A percentile compares a stretch with the other conserved stretches of the same genome.
Conservation (phyloP, 2,797 vertebrate species). For the Lates japonicus region DNA sequence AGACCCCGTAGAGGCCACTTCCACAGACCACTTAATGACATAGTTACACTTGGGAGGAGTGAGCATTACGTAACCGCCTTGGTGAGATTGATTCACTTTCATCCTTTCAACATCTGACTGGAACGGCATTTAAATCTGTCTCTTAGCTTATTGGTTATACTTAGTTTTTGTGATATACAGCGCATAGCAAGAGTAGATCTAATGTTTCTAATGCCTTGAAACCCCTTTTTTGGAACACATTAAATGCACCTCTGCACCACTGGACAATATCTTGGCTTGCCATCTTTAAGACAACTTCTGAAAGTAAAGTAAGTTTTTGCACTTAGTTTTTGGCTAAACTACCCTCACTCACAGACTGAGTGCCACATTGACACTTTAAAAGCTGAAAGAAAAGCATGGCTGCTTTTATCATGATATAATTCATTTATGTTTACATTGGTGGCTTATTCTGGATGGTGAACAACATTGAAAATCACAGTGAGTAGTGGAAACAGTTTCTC, state of each 20-base stretch:
- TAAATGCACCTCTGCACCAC: background rate
- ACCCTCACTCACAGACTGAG: background rate
- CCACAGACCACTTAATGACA: no score
- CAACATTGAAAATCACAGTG: background rate
- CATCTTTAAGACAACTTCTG: no score
- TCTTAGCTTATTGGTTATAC: background rate
- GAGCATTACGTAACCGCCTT: no score
- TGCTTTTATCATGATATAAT: background rate
- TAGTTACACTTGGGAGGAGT: no score
- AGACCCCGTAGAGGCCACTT: no score
- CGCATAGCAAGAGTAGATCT: background rate
- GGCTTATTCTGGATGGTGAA: background rate
- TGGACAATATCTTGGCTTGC: background rate
- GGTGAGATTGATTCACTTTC: no score
- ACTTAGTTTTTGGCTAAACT: background rate
- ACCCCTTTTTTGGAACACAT: no score
- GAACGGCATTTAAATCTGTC: background rate
- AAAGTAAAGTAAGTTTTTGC: background rate
- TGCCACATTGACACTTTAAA: background rate
- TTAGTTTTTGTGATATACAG: no score
- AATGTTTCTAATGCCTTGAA: no score
- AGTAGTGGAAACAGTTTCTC: background rate
- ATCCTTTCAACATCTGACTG: no score
- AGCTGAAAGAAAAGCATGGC: background rate
- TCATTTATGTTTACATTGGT: background rate